A percentile compares a stretch with the other conserved stretches of the same genome.
Evolutionary conservation across 2,113 vertebrate genomes (phyloP).

Genomic region (Hippopotamus amphibius): DNA sequence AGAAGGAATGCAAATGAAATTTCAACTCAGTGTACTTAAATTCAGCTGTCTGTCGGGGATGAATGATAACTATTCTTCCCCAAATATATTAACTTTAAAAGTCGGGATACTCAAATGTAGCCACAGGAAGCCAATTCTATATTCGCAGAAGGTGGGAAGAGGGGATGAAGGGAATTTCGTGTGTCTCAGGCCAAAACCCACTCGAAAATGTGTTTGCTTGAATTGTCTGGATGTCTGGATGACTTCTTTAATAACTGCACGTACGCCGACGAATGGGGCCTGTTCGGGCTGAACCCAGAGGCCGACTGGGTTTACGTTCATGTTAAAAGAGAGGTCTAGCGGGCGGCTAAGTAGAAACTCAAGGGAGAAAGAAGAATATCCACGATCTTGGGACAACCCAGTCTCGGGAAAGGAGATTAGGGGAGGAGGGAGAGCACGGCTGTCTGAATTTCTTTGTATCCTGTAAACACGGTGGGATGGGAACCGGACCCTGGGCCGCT

Average conservation of each 20-base stretch:
- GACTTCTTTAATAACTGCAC: neutral
- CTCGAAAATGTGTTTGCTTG: neutral
- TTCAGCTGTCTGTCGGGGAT: neutral
- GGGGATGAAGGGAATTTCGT: neutral
- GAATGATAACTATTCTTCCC: neutral
- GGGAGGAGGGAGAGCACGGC: fast-evolving
- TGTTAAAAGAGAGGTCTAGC: neutral
- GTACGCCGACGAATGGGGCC: fast-evolving
- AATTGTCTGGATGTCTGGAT: neutral
- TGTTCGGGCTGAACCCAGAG: neutral
- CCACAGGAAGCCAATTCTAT: neutral
- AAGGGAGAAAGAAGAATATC: neutral
- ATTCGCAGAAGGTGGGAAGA: neutral
- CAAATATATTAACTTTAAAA: neutral
- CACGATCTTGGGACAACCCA: neutral
- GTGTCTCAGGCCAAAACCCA: neutral
- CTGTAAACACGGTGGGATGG: neutral
- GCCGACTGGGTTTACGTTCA: neutral
- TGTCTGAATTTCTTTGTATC: neutral
- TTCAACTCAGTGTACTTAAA: neutral
- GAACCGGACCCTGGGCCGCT: neutral
- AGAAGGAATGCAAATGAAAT: neutral
- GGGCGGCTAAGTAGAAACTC: neutral
- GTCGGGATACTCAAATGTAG: neutral
- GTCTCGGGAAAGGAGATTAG: neutral